These are phyloP conservation scores for Drosophila nigrodunni DNA, from an alignment of 1,140 invertebrate species.

Conservation along the genomic window DNA sequence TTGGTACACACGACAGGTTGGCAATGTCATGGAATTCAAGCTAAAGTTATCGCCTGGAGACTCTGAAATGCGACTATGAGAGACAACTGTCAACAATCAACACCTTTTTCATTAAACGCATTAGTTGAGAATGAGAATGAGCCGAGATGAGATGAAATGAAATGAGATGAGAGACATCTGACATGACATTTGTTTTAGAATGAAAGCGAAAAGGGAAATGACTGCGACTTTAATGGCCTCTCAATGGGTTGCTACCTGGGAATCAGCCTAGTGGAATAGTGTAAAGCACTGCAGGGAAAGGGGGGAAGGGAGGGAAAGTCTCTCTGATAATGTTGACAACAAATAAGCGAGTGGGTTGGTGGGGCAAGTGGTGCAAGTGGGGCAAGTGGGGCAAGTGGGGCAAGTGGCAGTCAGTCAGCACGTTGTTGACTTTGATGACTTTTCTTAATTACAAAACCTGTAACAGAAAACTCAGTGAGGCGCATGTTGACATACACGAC, in stretches of 20 bases:
- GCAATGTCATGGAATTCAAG: constrained; percentile 50
- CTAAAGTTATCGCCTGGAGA: constrained; percentile 36
- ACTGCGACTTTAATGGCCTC: constrained; percentile 49
- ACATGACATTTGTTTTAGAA: constrained; percentile 77
- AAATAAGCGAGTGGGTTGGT: constrained; percentile 35
- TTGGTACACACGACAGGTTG: constrained; percentile 41
- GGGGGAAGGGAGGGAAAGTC: neutral
- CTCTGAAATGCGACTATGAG: constrained; percentile 17
- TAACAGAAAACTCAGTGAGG: constrained; percentile 61
- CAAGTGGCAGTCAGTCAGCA: constrained; percentile 40
- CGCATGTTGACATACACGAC: constrained; percentile 45
- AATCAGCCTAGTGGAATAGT: constrained; percentile 38
- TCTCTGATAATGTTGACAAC: constrained; percentile 51
- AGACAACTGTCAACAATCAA: constrained; percentile 77
- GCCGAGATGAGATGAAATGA: constrained; percentile 5
- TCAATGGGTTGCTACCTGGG: constrained; percentile 44
- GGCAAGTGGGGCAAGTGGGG: neutral
- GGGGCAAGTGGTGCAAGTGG: neutral
- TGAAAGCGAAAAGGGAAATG: constrained; percentile 82
- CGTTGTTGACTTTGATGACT: constrained; percentile 80
- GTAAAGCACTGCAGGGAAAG: constrained; percentile 5
- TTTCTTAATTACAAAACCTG: constrained; percentile 81
- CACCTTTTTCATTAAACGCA: constrained; percentile 83
- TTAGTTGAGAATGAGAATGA: constrained; percentile 66
- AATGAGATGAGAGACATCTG: constrained; percentile 42